Base-by-base conservation (phyloP, 30 jellyfish, hydroid and myxozoan genomes). In the Morbakka virulenta region DNA sequence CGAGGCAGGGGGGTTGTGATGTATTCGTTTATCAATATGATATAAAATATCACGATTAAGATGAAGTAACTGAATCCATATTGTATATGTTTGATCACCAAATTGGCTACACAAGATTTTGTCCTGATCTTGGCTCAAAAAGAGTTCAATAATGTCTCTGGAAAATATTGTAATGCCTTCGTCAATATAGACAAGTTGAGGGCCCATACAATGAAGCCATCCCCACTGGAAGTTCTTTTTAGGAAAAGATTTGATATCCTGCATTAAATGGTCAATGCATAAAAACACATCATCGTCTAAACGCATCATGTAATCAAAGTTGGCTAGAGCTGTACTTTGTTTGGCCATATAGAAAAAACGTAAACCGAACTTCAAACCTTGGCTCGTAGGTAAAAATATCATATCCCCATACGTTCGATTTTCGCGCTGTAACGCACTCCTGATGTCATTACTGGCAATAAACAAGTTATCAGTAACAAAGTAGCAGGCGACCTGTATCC, bases 1-100 rank as follows among this genome's bases (percentile, higher is more conserved):
- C 9, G 57, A 9, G 17, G 57, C 57, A 11, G 95, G 96, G 0
- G 97, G 97, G 79, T 76, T 49, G 52, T 89, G 97, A 72, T 89
- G 97, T 23, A 89, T 71, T 30, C 97, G 67, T 11, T 50, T 23
- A 52, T 89, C 97, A 35, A 70, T 80, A 35, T 68, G 95, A 50
- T 89, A 89, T 0, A 77, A 24, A 21, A 26, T 4, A 4, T 31
- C 35, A 1, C 31, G 33, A 1, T 74, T 81, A 27, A 89, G 33
- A 22, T 48, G 22, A 11, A 77, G 61, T 80, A 74, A 73, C 13
- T 64, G 61, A 2, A 52, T 66, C 95, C 95, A 84, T 11, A 69
- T 68, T 1, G 76, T 89, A 0, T 74, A 63, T 52, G 76, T 27
- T 50, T 84, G 95, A 67, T 84, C 95, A 0, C 89, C 95, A 89